Conservation (phyloP, 2,888 invertebrate genomes). For the Nephrotoma appendiculata region DNA sequence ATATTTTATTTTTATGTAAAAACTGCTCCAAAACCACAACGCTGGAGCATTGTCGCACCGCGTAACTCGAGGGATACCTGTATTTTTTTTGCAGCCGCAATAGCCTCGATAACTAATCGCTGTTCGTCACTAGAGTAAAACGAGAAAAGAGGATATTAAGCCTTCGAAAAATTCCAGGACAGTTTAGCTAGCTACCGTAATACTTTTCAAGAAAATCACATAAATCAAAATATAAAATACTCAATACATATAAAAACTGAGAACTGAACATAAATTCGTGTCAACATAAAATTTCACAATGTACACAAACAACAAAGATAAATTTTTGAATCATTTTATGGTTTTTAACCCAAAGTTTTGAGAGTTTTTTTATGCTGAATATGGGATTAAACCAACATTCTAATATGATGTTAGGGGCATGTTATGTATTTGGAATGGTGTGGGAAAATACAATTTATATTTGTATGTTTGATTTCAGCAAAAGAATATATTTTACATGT, state of each 20-base stretch:
- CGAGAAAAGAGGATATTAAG: too few species aligned
- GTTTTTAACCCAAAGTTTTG: background rate
- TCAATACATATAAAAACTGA: background rate
- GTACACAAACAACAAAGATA: background rate
- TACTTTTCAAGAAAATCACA: background rate
- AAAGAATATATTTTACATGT: background rate
- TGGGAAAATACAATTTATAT: background rate
- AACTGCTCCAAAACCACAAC: too few species aligned
- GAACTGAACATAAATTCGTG: background rate
- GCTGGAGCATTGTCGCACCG: too few species aligned
- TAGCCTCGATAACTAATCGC: too few species aligned
- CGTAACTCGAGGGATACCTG: too few species aligned
- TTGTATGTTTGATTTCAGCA: background rate
- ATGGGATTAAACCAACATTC: background rate
- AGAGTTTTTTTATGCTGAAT: background rate
- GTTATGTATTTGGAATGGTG: background rate
- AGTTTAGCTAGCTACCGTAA: too few species aligned
- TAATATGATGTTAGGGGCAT: background rate
- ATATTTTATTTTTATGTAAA: too few species aligned
- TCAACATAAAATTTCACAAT: background rate
- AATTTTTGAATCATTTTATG: too few species aligned
- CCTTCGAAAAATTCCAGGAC: too few species aligned
- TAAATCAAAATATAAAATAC: background rate
- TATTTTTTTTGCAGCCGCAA: too few species aligned
- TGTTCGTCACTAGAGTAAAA: too few species aligned